Evolutionary conservation across 2,113 vertebrate species (phyloP).

Genomic region (Pituophis catenifer): DNA sequence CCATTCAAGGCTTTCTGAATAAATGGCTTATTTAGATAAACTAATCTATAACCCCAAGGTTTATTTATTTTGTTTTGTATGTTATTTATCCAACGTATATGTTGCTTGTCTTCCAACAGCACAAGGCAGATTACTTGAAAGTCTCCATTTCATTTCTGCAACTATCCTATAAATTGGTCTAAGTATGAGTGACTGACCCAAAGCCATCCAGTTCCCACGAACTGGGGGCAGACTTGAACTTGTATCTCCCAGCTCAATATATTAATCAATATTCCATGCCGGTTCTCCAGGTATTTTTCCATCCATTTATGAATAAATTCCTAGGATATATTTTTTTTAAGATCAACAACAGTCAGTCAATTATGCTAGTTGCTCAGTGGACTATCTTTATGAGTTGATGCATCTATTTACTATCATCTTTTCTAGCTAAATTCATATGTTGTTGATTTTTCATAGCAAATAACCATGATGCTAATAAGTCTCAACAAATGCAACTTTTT

Average conservation of each 20-base stretch:
- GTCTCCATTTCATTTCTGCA: not conserved
- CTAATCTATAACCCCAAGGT: not conserved
- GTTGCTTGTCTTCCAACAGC: not conserved
- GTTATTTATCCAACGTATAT: not conserved
- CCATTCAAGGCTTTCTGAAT: constrained; percentile 16
- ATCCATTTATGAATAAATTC: not conserved
- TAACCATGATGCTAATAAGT: not conserved
- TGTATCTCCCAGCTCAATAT: not conserved
- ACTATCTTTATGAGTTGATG: not conserved
- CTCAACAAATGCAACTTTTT: not conserved
- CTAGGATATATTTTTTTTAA: too few relatives aligned
- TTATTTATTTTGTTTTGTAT: not conserved
- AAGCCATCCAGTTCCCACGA: not conserved
- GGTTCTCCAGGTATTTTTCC: not conserved
- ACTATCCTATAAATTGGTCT: not conserved
- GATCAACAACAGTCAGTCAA: not conserved
- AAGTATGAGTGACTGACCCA: not conserved
- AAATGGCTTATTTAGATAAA: not conserved
- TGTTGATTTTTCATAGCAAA: not conserved
- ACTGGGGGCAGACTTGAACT: not conserved
- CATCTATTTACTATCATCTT: not conserved
- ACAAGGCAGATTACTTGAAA: not conserved
- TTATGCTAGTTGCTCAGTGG: too few relatives aligned
- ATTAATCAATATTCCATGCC: not conserved
- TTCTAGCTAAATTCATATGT: not conserved